Percentiles rank a stretch among this genome's conserved stretches.
Evolutionary conservation across 2,113 vertebrate genomes (phyloP).

Genomic region (Cyanoliseus patagonus): DNA sequence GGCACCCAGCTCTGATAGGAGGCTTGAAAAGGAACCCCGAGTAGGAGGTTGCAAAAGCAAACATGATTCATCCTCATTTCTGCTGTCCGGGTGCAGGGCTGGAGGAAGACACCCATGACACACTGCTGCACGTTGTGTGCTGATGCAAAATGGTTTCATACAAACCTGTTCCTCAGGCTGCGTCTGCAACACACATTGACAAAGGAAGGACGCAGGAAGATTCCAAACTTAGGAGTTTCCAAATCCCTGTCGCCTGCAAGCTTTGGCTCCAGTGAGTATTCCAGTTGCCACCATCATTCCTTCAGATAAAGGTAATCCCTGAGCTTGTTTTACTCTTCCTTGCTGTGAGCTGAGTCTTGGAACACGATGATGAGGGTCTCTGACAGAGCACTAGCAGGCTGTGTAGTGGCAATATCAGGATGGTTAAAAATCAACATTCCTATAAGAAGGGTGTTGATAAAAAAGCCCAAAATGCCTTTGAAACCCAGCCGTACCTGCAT

Average conservation of each 20-base stretch:
- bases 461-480: not conserved
- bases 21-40: not conserved
- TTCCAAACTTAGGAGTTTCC: constrained; percentile 7
- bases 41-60: not conserved
- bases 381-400: accelerated
- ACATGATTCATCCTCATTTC: not conserved
- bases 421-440: not conserved
- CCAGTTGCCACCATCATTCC: not conserved
- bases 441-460: not conserved
- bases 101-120: not conserved
- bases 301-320: not conserved
- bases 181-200: accelerated
- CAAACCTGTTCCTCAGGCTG: constrained; percentile 49
- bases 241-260: not conserved
- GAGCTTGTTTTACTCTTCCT: not conserved
- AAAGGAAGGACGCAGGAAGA: not conserved
- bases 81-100: not conserved
- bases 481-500: not conserved
- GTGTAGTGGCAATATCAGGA: not conserved
- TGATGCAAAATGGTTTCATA: not conserved
- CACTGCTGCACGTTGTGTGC: not conserved
- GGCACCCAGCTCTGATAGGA: not conserved
- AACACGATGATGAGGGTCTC: not conserved
- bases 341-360: not conserved
- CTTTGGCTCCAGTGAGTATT: not conserved